Percentiles rank a stretch among this genome's conserved stretches.
These are phyloP conservation scores for Drosophila sproati DNA, from an alignment of 1,140 invertebrate species.

Conservation along the genomic window DNA sequence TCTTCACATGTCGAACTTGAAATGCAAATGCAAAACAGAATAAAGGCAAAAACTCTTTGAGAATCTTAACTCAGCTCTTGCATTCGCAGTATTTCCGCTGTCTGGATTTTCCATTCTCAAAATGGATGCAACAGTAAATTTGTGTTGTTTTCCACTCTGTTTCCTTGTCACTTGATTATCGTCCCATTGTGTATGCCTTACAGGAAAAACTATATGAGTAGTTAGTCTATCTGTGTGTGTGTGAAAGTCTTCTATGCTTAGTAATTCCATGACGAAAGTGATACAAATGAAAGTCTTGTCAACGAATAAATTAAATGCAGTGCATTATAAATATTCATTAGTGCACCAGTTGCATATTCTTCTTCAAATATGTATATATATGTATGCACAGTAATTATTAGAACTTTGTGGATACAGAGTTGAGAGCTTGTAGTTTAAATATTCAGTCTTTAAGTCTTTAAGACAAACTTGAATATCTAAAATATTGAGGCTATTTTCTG, in stretches of 20 bases:
- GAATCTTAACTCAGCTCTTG: conserved; percentile 53
- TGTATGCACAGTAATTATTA: neutral
- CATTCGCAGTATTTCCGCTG: conserved; percentile 3
- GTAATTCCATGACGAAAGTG: conserved; percentile 64
- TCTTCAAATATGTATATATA: neutral
- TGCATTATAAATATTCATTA: conserved; percentile 74
- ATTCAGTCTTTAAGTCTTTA: neutral
- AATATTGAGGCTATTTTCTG: no score
- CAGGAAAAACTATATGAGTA: neutral
- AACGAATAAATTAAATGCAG: conserved; percentile 69
- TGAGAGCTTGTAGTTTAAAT: conserved; percentile 1
- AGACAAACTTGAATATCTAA: neutral
- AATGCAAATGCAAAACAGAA: conserved; percentile 34
- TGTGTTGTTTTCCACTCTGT: conserved; percentile 38
- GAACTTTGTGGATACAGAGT: neutral
- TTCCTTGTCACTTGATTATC: conserved; percentile 33
- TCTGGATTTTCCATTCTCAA: conserved; percentile 16
- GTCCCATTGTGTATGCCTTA: neutral
- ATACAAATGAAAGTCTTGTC: conserved; percentile 78
- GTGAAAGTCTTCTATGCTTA: conserved; percentile 43
- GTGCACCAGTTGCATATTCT: conserved; percentile 51
- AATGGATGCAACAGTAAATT: conserved; percentile 31
- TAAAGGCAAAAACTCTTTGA: conserved; percentile 35
- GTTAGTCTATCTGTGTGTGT: conserved; percentile 1
- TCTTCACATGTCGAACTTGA: conserved; percentile 36